phyloP scores from a whole-genome alignment of 2,113 vertebrate species.

The Tauraco erythrolophus region DNA sequence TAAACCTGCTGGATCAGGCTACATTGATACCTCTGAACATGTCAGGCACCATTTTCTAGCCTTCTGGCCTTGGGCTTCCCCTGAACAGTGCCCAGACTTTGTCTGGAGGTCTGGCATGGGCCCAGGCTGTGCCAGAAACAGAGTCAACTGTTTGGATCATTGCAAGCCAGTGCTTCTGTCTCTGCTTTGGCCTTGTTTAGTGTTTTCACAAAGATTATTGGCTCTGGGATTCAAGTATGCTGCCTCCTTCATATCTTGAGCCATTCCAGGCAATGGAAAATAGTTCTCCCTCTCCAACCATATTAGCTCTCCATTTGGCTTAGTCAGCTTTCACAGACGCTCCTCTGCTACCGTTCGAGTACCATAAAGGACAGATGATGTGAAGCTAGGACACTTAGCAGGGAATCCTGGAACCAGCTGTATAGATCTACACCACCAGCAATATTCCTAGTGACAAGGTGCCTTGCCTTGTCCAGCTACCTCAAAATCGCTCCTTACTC shows the following conservation, averaged over 20 bases:
- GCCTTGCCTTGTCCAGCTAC: neutral
- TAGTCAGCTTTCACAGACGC: neutral
- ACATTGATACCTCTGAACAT: fast-evolving
- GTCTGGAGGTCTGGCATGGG: neutral
- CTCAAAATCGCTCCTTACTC: neutral
- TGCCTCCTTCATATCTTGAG: neutral
- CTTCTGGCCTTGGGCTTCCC: neutral
- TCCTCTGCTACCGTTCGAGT: neutral
- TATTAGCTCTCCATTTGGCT: neutral
- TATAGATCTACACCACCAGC: neutral
- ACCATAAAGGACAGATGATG: neutral
- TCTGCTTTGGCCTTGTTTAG: neutral
- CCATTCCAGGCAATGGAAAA: neutral
- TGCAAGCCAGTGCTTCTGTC: neutral
- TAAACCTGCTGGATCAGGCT: neutral
- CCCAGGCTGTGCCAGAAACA: neutral
- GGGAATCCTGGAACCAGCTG: neutral
- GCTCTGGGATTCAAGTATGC: neutral
- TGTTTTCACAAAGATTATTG: neutral
- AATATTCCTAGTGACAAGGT: neutral
- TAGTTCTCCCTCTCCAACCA: neutral
- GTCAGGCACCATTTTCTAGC: neutral
- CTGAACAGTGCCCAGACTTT: neutral
- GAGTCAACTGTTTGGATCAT: neutral
- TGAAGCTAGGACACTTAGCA: neutral